These are phyloP conservation scores for Uloborus plumipes DNA, from an alignment of 2,888 invertebrate genomes.

Conservation along the genomic window DNA sequence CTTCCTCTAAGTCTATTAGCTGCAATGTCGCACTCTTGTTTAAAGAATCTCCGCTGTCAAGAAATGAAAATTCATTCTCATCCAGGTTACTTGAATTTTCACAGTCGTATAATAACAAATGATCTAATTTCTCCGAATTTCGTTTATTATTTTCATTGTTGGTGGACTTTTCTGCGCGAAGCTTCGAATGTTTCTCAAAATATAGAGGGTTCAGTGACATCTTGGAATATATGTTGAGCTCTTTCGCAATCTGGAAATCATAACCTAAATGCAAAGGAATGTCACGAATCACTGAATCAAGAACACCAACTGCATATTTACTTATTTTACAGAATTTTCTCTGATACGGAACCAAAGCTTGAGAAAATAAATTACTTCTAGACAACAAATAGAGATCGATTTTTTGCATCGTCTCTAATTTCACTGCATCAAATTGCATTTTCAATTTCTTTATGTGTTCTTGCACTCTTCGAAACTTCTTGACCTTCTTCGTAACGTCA, in stretches of 20 bases:
- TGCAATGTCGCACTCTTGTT: too few species aligned
- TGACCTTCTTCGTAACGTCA: conserved; percentile 16
- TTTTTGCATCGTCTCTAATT: conserved; percentile 45
- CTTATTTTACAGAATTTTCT: conserved; percentile 30
- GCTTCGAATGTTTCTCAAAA: not conserved
- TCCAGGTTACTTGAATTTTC: too few species aligned
- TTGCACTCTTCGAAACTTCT: conserved; percentile 32
- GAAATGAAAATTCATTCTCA: too few species aligned
- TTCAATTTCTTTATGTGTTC: conserved; percentile 39
- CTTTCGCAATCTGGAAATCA: conserved; percentile 30
- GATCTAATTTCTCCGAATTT: not conserved
- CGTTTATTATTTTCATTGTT: not conserved
- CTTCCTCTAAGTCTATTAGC: too few species aligned
- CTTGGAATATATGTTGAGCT: conserved; percentile 31
- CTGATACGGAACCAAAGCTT: conserved; percentile 23
- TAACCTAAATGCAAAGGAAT: conserved; percentile 22
- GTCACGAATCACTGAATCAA: conserved; percentile 4
- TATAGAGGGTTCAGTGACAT: not conserved
- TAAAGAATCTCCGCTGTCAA: too few species aligned
- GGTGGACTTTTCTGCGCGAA: not conserved
- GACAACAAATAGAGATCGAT: conserved; percentile 47
- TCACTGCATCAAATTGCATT: conserved; percentile 23
- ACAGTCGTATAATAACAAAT: not conserved
- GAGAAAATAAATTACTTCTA: conserved; percentile 47
- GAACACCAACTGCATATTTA: not conserved